Base-by-base conservation (phyloP, 1,140 invertebrate genomes). In the Diorhabda carinulata region DNA sequence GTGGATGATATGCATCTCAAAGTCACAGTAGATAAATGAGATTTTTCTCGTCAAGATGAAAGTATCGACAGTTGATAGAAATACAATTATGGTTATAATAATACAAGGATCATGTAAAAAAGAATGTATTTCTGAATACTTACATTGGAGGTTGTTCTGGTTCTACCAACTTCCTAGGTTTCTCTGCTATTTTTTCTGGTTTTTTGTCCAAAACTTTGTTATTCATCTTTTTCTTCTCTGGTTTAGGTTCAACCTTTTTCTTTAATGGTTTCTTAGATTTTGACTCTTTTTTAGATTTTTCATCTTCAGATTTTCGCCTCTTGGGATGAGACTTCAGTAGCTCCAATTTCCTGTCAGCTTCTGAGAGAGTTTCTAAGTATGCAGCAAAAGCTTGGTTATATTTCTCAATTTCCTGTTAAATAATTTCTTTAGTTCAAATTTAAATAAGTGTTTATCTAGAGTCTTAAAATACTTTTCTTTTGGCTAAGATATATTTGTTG, bases 281-380 rank as follows among this genome's bases (percentile, higher is more conserved):
- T 6, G 42, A 43, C 67, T 66, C 67, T 59, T 64, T 69, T 61
- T 73, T 67, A 1, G 43, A 42, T 44, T 65, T 67, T 10, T 61
- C 59, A 9, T 64, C 47, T 8, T 67, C 60, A 57, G 64, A 70
- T 57, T 71, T 70, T n/a, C 57, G 57, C 57, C 75, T 74, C 71
- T 81, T 82, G 3, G 79, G 80, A 41, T 69, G 52, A 61, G 73
- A 76, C 8, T 75, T 78, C 25, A 72, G 67, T n/a, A 83, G 60
- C 74, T 83, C 79, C 70, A 79, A 77, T 69, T 80, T 71, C 63
- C 81, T 67, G 70, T 84, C 81, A n/a, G 82, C 81, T 74, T 82
- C 78, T 7, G 83, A 79, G n/a, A 85, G 72, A 40, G 79, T 78
- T 59, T 83, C 81, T 43, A 85, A 71, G 70, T 85, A 85, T 4